Evolutionary conservation across 1,140 invertebrate species (phyloP), one percentile per base, ranked within the genome.

Genomic region (Bursaphelenchus mucronatus): DNA sequence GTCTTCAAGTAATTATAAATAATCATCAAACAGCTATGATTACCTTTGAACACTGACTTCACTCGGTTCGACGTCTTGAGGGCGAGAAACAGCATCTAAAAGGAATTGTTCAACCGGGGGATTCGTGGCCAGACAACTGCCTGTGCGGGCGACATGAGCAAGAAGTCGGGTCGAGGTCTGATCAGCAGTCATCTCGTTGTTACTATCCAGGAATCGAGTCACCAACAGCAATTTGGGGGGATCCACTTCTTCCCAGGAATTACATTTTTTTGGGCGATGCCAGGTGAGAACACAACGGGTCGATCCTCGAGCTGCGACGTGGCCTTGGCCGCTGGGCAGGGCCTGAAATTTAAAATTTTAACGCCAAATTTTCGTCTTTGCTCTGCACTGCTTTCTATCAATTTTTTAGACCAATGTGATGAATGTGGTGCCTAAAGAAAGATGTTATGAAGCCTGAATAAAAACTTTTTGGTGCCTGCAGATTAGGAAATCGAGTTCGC

Each of bases 101-200:
- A 55, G 54, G n/a, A 55, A 44, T 39, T 55, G 54, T 44, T 55
- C 54, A 1, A 55, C 54, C 6, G 54, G 54, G n/a, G 54, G 54
- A 44, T 55, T 55, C n/a, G n/a, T 21, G 13, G 54, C 13, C n/a
- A 6, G n/a, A 44, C 54, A 55, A 39, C n/a, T 44, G 30, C 54
- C 54, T 21, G 13, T 55, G 54, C n/a, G 13, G 13, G 54, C 13
- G 30, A 55, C 19, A 44, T 44, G 54, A 39, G 54, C 54, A 15
- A 55, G 19, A n/a, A 55, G 30, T 15, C 54, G 54, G 30, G 39
- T 55, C 2, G 54, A n/a, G n/a, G 54, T 55, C 54, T 15, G 13
- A 55, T 55, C 54, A 4, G 13, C 19, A 44, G 54, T 55, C 39
- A 39, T 13, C 54, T 21, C 54, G 41, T 55, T 44, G 54, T 55